phyloP scores from a whole-genome alignment of 1,140 invertebrate genomes.

The Trichonephila clavipes region DNA sequence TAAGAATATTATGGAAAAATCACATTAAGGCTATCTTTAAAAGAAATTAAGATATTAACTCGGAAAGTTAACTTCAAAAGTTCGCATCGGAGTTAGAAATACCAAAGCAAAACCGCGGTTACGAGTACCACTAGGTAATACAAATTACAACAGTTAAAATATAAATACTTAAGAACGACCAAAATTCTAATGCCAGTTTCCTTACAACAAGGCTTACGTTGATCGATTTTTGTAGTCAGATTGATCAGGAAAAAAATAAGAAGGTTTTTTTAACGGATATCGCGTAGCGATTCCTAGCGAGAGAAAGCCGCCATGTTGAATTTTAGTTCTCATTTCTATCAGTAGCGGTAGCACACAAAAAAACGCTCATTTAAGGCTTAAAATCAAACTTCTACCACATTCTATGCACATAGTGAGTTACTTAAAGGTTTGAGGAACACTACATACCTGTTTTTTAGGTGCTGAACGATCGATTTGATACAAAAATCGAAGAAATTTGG shows the following conservation, averaged over 20 bases:
- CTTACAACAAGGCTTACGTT: no score
- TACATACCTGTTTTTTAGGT: conserved; percentile 62
- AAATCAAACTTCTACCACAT: not conserved
- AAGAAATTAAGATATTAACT: conserved; percentile 10
- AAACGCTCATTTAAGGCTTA: conserved; percentile 37
- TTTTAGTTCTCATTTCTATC: conserved; percentile 37
- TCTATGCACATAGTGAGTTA: conserved; percentile 24
- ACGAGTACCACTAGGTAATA: not conserved
- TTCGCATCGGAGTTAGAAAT: not conserved
- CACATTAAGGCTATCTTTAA: not conserved
- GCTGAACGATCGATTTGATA: not conserved
- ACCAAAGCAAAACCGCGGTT: conserved; percentile 15
- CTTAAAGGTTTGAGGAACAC: conserved; percentile 60
- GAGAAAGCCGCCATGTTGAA: conserved; percentile 72
- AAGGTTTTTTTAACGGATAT: conserved; percentile 9
- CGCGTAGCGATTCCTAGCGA: not conserved
- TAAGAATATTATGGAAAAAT: conserved; percentile 8
- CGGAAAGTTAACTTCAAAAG: not conserved
- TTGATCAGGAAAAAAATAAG: not conserved
- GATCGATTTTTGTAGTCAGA: not conserved
- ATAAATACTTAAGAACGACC: not conserved
- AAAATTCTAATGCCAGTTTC: not conserved
- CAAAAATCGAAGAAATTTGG: conserved; percentile 50
- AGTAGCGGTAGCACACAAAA: not conserved
- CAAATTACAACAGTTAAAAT: not conserved